Base-by-base conservation (phyloP, 2,888 invertebrate species). In the Hyposoter dolosus region DNA sequence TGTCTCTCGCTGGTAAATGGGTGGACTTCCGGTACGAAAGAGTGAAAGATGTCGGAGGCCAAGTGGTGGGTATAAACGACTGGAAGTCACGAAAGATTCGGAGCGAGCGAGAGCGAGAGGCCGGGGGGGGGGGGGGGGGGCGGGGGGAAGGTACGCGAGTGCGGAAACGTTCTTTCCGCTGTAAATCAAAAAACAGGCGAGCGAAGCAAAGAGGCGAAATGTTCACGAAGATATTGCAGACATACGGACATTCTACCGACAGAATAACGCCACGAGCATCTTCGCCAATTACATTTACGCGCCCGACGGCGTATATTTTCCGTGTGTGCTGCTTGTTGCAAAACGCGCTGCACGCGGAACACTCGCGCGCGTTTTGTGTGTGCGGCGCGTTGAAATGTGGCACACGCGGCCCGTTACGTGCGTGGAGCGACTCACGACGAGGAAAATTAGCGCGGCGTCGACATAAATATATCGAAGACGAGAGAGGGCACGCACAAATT, bases 401-500 rank as follows among this genome's bases (percentile, higher is more conserved):
- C 85, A 82, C 77, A 84, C 71, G 69, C 78, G 82, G 43, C 76
- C 71, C 69, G 43, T 60, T 47, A 50, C 43, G n/a, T 56, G 28
- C 28, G 60, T 23, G 43, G 60, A 45, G 28, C 82, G 43, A 43
- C 60, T 76, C n/a, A n/a, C n/a, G 79, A 72, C 72, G 82, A 60
- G 78, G 79, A 88, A 91, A 79, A 90, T 91, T 91, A 91, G 90
- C 90, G 90, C 90, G 89, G 91, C 90, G 91, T 91, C 92, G 91
- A 88, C 91, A 89, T 91, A 92, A 92, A 92, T 91, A 92, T 91
- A 91, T 91, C 89, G 90, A 88, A 86, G 87, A 89, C 85, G 88
- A 88, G 88, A 84, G 89, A 28, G 60, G 12, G 28, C 28, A 35
- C 63, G 45, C 63, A 15, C 35, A 23, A 47, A 65, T 53, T 66